Evolutionary conservation across 2,888 invertebrate genomes (phyloP).

Genomic region (Carterocephalus palaemon): DNA sequence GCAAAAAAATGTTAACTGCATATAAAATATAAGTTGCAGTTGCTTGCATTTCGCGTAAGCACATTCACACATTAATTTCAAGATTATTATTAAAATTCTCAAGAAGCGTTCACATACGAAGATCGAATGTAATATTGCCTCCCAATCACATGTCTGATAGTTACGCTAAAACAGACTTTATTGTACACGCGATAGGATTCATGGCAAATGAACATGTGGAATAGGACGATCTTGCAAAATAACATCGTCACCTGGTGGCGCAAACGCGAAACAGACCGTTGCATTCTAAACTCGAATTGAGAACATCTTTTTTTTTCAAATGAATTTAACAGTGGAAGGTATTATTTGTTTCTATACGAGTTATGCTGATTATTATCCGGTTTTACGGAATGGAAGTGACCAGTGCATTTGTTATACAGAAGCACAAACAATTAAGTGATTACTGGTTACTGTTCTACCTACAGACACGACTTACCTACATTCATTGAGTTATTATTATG

Average conservation of each 20-base stretch:
- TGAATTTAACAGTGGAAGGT: background rate
- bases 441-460: no score
- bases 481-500: no score
- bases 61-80: no score
- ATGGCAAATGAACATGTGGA: background rate
- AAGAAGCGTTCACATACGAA: slow-evolving; percentile 3
- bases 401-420: no score
- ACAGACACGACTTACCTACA: no score
- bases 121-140: slow-evolving; percentile 6
- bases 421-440: no score
- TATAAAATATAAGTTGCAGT: no score
- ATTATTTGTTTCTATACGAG: background rate
- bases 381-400: no score
- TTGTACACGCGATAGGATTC: background rate
- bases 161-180: background rate
- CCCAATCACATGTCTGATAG: background rate
- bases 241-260: slow-evolving; percentile 28
- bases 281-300: slow-evolving; percentile 11
- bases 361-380: no score
- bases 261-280: slow-evolving; percentile 16
- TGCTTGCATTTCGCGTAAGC: no score
- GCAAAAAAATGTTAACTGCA: no score
- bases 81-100: background rate
- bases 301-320: slow-evolving; percentile 12
- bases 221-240: slow-evolving; percentile 28